These are phyloP conservation scores for Enteromius radiatus DNA, from an alignment of 2,797 vertebrate genomes.

Conservation along the genomic window DNA sequence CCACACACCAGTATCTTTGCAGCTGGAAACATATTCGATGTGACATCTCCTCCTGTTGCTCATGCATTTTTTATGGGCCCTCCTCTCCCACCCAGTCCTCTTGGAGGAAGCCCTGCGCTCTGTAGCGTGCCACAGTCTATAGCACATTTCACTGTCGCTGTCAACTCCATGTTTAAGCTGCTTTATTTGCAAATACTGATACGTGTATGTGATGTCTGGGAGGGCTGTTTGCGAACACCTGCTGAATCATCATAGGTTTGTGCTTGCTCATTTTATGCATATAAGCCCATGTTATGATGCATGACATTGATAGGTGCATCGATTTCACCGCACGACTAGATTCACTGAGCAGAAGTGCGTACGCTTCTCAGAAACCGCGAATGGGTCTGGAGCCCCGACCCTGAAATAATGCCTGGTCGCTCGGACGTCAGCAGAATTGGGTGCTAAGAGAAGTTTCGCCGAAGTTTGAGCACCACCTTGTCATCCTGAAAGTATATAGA, in stretches of 20 bases:
- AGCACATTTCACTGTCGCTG: neutral
- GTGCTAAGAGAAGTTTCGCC: constrained; percentile 42
- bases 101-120: constrained; percentile 56
- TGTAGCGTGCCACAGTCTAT: constrained; percentile 40
- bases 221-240: constrained; percentile 17
- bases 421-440: constrained; percentile 36
- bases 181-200: constrained; percentile 33
- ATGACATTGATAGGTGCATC: constrained; percentile 62
- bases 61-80: constrained; percentile 81
- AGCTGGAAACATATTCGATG: constrained; percentile 75
- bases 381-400: constrained; percentile 23
- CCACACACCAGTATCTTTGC: constrained; percentile 68
- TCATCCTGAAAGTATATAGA: constrained; percentile 22
- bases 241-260: constrained; percentile 53
- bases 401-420: constrained; percentile 39
- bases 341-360: constrained; percentile 49
- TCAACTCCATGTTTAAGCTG: neutral
- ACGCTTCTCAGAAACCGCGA: constrained; percentile 39
- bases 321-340: constrained; percentile 59
- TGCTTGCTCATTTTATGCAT: constrained; percentile 48
- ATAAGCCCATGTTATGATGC: constrained; percentile 62
- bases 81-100: constrained; percentile 59
- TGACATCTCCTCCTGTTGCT: constrained; percentile 80
- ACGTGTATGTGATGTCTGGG: neutral
- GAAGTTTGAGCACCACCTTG: constrained; percentile 24